These are phyloP conservation scores for Leptinotarsa lineolata DNA, from an alignment of 1,140 invertebrate species.

Conservation along the genomic window DNA sequence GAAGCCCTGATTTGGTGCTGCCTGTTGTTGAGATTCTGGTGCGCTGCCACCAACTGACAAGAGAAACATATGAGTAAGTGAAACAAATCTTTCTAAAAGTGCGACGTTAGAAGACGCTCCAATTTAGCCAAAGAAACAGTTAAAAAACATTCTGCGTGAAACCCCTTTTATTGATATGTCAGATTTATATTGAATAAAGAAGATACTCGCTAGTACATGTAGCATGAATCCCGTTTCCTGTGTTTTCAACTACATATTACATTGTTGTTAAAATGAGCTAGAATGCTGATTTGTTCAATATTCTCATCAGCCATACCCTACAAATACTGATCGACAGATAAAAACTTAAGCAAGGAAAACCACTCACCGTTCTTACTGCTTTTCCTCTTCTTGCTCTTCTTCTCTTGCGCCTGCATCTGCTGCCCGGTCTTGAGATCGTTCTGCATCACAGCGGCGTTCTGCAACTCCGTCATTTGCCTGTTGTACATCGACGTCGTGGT, in stretches of 20 bases:
- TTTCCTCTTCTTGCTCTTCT: conserved; percentile 41
- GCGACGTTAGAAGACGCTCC: too few relatives aligned
- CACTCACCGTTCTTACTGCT: conserved; percentile 36
- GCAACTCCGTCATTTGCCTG: conserved; percentile 29
- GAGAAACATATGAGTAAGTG: neutral
- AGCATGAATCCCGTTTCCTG: too few relatives aligned
- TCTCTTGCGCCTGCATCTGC: conserved; percentile 20
- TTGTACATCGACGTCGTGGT: conserved; percentile 39
- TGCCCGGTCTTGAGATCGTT: conserved; percentile 12
- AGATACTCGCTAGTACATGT: too few relatives aligned
- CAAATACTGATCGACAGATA: neutral
- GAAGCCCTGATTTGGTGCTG: conserved; percentile 56
- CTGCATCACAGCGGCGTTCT: conserved; percentile 25
- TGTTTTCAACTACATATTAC: too few relatives aligned
- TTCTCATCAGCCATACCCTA: neutral
- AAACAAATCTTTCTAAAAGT: too few relatives aligned
- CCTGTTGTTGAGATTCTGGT: conserved; percentile 30
- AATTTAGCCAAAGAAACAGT: too few relatives aligned
- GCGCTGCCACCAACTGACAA: neutral
- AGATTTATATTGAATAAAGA: too few relatives aligned
- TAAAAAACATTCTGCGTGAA: too few relatives aligned
- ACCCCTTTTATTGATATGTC: too few relatives aligned
- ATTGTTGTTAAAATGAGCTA: neutral
- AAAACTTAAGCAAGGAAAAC: neutral
- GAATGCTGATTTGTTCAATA: neutral